These are phyloP conservation scores for Cyprinodon variegatus DNA, from an alignment of 2,113 vertebrate species.

Conservation along the genomic window DNA sequence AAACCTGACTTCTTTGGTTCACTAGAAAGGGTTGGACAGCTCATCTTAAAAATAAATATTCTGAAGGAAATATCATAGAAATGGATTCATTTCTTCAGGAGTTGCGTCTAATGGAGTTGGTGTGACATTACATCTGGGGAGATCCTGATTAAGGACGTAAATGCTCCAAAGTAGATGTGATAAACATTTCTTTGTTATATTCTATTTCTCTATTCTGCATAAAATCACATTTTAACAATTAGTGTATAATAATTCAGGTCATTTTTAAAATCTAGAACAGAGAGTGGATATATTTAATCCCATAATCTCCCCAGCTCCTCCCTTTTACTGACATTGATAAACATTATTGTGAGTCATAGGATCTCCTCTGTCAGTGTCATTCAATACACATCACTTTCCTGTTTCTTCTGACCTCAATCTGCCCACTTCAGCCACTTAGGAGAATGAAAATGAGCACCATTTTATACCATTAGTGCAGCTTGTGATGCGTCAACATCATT, in stretches of 20 bases:
- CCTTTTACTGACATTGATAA: background rate
- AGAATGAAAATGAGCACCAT: slow-evolving; percentile 6
- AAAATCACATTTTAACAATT: background rate
- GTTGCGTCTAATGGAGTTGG: background rate
- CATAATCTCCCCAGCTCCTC: background rate
- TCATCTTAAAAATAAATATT: background rate
- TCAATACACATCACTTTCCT: background rate
- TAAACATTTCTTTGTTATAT: background rate
- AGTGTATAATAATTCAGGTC: background rate
- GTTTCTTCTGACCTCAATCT: background rate
- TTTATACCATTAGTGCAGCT: background rate
- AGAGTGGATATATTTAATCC: background rate
- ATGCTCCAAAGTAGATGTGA: background rate
- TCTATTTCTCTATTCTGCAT: background rate
- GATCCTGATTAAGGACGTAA: background rate
- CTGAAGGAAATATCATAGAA: background rate
- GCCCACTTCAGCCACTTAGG: slow-evolving; percentile 2
- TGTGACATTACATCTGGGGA: background rate
- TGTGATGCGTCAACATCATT: slow-evolving; percentile 13
- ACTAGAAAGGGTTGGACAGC: background rate
- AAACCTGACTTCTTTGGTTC: background rate
- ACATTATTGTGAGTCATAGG: background rate
- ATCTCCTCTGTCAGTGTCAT: background rate
- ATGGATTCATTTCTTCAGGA: background rate
- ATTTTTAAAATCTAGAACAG: background rate